A percentile compares a stretch with the other conserved stretches of the same genome.
Evolutionary conservation across 2,797 vertebrate species (phyloP).

Genomic region (Poecilia velifera): DNA sequence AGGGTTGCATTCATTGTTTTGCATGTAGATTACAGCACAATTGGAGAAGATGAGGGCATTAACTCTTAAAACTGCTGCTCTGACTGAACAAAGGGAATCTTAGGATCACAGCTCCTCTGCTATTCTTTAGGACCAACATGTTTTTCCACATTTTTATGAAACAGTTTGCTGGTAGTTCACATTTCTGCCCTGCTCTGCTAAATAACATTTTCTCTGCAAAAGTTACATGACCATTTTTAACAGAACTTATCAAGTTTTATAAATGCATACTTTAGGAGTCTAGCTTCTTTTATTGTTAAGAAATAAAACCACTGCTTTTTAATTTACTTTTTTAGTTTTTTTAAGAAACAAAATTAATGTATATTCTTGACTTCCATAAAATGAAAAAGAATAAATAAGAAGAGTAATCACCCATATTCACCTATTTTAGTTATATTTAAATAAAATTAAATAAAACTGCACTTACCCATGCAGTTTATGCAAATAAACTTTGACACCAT

Average conservation of each 20-base stretch:
- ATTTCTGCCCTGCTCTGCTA: neutral
- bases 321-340: neutral
- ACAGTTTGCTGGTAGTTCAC: neutral
- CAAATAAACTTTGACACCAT: neutral
- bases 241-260: neutral
- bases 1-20: neutral
- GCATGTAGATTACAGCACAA: neutral
- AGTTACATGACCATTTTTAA: neutral
- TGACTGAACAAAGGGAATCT: no score
- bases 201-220: neutral
- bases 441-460: neutral
- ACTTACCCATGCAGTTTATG: neutral
- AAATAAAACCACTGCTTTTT: neutral
- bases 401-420: neutral
- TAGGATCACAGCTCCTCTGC: neutral
- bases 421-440: neutral
- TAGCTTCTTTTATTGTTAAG: neutral
- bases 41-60: neutral
- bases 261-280: neutral
- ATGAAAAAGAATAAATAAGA: neutral
- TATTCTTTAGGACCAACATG: neutral
- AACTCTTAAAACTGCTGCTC: neutral
- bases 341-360: neutral
- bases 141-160: neutral
- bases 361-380: neutral